phyloP scores from a whole-genome alignment of 2,113 vertebrate genomes.

The Brachyistius frenatus region DNA sequence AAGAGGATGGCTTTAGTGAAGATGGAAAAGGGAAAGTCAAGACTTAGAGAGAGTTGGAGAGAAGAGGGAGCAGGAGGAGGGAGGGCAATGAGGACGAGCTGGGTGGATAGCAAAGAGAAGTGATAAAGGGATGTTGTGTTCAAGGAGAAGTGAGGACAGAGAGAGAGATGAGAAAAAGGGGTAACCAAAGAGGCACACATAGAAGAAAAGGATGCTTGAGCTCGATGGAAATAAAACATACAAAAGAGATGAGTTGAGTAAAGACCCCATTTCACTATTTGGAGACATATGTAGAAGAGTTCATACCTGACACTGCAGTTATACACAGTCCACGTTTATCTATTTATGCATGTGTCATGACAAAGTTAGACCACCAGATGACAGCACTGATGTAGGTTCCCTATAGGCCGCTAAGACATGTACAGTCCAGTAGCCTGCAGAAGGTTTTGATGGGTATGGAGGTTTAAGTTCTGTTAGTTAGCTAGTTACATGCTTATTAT shows the following conservation, averaged over 20 bases:
- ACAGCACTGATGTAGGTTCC: slow-evolving; percentile 81
- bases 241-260: background rate
- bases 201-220: background rate
- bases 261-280: background rate
- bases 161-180: background rate
- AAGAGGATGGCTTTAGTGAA: slow-evolving; percentile 25
- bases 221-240: slow-evolving; percentile 1
- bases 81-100: background rate
- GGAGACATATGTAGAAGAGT: background rate
- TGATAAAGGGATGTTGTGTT: slow-evolving; percentile 35
- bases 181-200: background rate
- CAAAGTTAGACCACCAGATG: slow-evolving; percentile 81
- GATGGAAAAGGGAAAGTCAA: slow-evolving; percentile 1
- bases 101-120: background rate
- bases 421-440: background rate
- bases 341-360: slow-evolving; percentile 65
- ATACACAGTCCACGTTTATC: background rate
- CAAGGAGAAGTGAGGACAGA: slow-evolving; percentile 23
- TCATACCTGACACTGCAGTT: background rate
- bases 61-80: slow-evolving; percentile 7
- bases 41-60: slow-evolving; percentile 4
- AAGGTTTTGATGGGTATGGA: background rate
- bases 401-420: background rate
- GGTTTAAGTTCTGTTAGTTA: background rate
- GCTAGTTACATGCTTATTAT: background rate